Evolutionary conservation across 2,888 invertebrate species (phyloP).

Genomic region (Brassicogethes aeneus): DNA sequence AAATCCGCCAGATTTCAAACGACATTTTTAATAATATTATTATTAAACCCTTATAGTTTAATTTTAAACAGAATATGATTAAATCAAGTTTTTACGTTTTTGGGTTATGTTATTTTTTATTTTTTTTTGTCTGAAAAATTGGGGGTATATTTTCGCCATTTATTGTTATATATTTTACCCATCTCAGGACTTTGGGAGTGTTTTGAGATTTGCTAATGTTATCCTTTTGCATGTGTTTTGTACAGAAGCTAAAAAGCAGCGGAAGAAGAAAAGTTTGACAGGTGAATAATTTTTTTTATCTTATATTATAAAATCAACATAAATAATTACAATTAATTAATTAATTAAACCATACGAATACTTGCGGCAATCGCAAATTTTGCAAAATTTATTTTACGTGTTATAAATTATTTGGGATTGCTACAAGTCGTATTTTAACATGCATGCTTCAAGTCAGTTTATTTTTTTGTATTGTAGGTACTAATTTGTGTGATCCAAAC

Average conservation of each 20-base stretch:
- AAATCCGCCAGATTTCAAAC: no score
- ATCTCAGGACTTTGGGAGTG: slow-evolving; percentile 43
- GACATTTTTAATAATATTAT: no score
- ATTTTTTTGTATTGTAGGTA: not conserved
- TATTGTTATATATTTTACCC: slow-evolving; percentile 34
- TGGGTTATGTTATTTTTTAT: not conserved
- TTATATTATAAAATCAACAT: slow-evolving; percentile 29
- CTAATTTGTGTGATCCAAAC: not conserved
- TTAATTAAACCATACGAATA: slow-evolving; percentile 15
- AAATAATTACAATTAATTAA: slow-evolving; percentile 17
- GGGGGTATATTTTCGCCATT: slow-evolving; percentile 14
- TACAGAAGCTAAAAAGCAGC: slow-evolving; percentile 92
- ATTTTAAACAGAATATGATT: not conserved
- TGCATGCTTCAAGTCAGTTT: not conserved
- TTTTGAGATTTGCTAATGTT: slow-evolving; percentile 44
- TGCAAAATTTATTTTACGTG: no score
- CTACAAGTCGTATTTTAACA: no score
- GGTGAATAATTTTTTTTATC: slow-evolving; percentile 60
- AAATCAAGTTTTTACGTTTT: not conserved
- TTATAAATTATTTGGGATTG: no score
- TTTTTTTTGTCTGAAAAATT: slow-evolving; percentile 4
- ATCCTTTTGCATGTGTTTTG: slow-evolving; percentile 47
- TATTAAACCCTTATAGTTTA: no score
- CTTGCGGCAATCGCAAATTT: slow-evolving; percentile 10
- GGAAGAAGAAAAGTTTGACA: slow-evolving; percentile 85